Percentiles rank a stretch among this genome's conserved stretches.
These are phyloP conservation scores for Tetranychus truncatus DNA, from an alignment of 2,888 invertebrate genomes.

Conservation along the genomic window DNA sequence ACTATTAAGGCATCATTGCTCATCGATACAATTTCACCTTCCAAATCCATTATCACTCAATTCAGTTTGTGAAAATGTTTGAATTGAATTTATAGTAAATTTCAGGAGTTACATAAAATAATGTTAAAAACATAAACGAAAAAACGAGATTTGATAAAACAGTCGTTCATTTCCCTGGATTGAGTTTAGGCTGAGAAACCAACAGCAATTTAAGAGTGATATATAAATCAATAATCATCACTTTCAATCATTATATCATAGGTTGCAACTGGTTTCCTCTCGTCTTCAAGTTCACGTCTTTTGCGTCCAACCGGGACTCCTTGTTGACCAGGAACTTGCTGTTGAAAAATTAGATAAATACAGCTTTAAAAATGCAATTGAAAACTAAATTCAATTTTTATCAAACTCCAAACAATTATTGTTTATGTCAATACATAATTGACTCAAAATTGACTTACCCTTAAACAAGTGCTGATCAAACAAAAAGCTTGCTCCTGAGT, in stretches of 20 bases:
- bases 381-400: background rate
- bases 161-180: no score
- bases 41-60: no score
- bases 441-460: background rate
- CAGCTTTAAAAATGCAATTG: background rate
- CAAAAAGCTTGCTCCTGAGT: background rate
- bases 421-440: background rate
- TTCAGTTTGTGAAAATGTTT: no score
- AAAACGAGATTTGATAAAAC: no score
- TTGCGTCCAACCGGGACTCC: background rate
- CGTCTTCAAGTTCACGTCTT: background rate
- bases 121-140: no score
- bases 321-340: background rate
- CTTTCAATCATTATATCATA: background rate
- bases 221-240: background rate
- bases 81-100: no score
- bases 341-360: background rate
- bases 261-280: background rate
- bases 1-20: no score
- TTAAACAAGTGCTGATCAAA: background rate
- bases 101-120: no score
- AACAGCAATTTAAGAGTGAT: no score
- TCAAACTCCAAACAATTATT: no score
- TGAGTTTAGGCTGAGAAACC: no score
- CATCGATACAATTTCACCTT: no score